Evolutionary conservation across 2,888 invertebrate genomes (phyloP).

Genomic region (Trisateles emortualis): DNA sequence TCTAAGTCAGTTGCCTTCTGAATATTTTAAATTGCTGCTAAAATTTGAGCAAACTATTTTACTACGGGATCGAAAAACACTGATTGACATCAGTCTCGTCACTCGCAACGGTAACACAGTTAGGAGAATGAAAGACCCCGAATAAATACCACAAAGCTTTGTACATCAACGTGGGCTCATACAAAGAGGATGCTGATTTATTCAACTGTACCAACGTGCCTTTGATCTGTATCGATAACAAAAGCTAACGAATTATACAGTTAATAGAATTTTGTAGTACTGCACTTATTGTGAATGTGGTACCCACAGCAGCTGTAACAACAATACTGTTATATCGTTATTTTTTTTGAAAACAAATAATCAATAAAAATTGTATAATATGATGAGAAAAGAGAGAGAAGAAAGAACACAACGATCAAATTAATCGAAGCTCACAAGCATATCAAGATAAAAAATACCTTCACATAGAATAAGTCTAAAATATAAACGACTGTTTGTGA

Average conservation of each 20-base stretch:
- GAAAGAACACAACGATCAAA: too few species aligned
- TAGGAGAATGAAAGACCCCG: constrained; percentile 3
- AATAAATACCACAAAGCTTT: constrained; percentile 46
- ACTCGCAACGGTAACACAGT: not conserved
- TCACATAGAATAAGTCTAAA: too few species aligned
- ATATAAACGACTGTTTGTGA: too few species aligned
- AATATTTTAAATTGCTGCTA: not conserved
- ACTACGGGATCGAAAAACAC: not conserved
- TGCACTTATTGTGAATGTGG: not conserved
- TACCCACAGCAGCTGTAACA: too few species aligned
- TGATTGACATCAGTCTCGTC: constrained; percentile 2
- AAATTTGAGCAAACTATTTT: not conserved
- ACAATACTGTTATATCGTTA: too few species aligned
- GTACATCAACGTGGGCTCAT: constrained; percentile 15
- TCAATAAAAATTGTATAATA: too few species aligned
- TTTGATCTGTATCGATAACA: constrained; percentile 17
- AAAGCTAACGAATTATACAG: constrained; percentile 3
- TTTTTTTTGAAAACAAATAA: too few species aligned
- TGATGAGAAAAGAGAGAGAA: too few species aligned
- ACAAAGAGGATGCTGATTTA: constrained; percentile 41
- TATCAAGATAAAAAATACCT: too few species aligned
- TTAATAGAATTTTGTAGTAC: not conserved
- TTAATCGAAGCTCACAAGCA: too few species aligned
- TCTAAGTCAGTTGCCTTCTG: too few species aligned
- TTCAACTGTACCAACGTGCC: constrained; percentile 19